Evolutionary conservation across 23 tunicate genomes (phyloP).

Genomic region (Trididemnum nubilum): DNA sequence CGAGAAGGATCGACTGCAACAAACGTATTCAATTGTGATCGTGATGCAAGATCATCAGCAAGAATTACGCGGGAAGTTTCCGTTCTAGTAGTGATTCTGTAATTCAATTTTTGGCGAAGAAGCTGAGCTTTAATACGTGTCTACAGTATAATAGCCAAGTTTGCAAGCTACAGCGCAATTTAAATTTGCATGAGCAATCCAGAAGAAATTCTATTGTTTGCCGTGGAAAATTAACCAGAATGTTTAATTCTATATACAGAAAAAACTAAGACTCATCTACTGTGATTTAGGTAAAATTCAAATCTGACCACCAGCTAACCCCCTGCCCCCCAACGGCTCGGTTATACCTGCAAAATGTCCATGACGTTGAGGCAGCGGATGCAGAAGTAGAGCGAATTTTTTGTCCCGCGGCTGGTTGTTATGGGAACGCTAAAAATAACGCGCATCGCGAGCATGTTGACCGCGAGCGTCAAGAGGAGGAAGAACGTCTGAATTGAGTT

Average conservation of each 20-base stretch:
- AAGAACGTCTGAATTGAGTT: conserved; percentile 38
- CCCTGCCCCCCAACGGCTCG: not conserved
- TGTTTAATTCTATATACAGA: too few relatives aligned
- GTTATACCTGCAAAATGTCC: conserved; percentile 70
- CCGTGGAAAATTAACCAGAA: too few relatives aligned
- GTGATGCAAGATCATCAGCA: not conserved
- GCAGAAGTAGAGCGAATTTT: conserved; percentile 87
- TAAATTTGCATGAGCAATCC: too few relatives aligned
- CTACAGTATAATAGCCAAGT: too few relatives aligned
- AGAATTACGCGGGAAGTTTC: too few relatives aligned
- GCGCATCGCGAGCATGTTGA: conserved; percentile 59
- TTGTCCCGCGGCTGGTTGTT: conserved; percentile 60
- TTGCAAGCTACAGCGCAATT: too few relatives aligned
- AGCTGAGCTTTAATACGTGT: too few relatives aligned
- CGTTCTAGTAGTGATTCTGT: too few relatives aligned
- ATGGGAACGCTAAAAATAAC: conserved; percentile 85
- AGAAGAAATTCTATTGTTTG: too few relatives aligned
- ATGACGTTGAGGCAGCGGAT: conserved; percentile 73
- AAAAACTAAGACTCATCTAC: too few relatives aligned
- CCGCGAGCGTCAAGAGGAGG: conserved; percentile 45
- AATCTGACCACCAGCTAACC: not conserved
- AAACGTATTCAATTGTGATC: not conserved
- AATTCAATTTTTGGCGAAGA: too few relatives aligned
- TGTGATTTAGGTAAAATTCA: too few relatives aligned
- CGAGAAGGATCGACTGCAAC: conserved; percentile 60